Conservation (phyloP, 2,797 vertebrate species). For the Knipowitschia caucasica region DNA sequence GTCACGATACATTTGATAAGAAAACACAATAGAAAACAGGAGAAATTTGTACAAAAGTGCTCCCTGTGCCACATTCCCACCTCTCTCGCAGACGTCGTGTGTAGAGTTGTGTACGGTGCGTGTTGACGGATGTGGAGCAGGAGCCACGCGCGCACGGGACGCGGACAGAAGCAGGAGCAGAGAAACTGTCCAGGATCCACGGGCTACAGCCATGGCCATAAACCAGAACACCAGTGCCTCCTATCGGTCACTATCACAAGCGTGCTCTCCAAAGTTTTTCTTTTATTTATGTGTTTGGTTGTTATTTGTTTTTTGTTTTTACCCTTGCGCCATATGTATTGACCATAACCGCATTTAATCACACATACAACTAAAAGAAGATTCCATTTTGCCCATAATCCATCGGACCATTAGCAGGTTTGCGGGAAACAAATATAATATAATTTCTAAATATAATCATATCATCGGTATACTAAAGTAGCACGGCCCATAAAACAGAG, state of each 20-base stretch:
- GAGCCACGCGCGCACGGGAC: constrained; percentile 5
- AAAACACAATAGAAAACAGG: constrained; percentile 52
- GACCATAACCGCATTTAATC: no score
- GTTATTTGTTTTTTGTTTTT: no score
- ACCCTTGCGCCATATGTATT: no score
- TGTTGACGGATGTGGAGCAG: constrained; percentile 41
- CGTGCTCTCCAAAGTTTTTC: neutral
- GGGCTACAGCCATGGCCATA: constrained; percentile 20
- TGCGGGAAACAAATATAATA: no score
- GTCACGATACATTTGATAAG: constrained; percentile 52
- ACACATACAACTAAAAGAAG: no score
- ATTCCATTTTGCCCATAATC: no score
- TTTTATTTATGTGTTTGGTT: no score
- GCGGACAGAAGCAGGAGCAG: constrained; percentile 3
- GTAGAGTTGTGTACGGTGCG: neutral
- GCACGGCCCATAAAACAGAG: no score
- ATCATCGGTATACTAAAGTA: no score
- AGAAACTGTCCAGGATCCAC: neutral
- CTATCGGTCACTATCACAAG: constrained; percentile 54
- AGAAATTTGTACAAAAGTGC: constrained; percentile 14
- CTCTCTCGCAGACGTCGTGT: constrained; percentile 10
- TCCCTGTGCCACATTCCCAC: constrained; percentile 17
- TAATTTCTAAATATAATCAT: no score
- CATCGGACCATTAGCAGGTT: no score
- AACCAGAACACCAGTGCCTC: constrained; percentile 64